Base-by-base conservation (phyloP, 1,140 invertebrate genomes). In the Caerostris extrusa region DNA sequence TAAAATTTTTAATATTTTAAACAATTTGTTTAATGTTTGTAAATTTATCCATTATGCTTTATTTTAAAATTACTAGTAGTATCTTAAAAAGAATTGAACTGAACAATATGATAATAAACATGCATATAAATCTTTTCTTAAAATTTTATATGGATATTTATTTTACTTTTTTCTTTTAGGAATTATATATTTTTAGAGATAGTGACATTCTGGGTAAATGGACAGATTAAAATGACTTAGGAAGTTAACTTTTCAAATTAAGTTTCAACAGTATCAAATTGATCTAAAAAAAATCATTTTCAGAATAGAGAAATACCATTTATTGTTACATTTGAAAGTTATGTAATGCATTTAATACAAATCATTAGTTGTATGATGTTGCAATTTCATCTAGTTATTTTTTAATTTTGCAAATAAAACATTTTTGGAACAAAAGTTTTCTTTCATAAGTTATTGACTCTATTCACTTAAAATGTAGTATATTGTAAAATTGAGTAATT, bases 121-220 rank as follows among this genome's bases (percentile, higher is more conserved):
- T 34, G 2, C 34, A 34, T 34, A 34, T n/a, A 34, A 34, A 34
- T 34, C 34, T 34, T 0, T 34, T 34, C 34, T 34, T 2, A 34
- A 34, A 50, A 50, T 6, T 19, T 5, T 50, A n/a, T 34, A 19
- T 34, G 2, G 12, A 58, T 10, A 10, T 53, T 56, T 90, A 57
- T 60, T 14, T 77, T 17, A 5, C 17, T 57, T 64, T 90, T 95
- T 94, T 93, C 86, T 96, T 96, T 92, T 95, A 98, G 96, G 99
- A 99, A 96, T 98, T 98, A 95, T 98, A 98, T 95, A 97, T 99
- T 69, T 99, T 99, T 97, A 97, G 98, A 96, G 99, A 99, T 96
- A 97, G 97, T 82, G 99, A 99, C 96, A 99, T 99, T 96, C 97
- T 99, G 94, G 99, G 98, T 81, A 99, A 99, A 96, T 97, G 99